These are phyloP conservation scores for Amphimedon queenslandica DNA, from an alignment of 37 sponge, comb jelly and placozoan species.

Conservation along the genomic window DNA sequence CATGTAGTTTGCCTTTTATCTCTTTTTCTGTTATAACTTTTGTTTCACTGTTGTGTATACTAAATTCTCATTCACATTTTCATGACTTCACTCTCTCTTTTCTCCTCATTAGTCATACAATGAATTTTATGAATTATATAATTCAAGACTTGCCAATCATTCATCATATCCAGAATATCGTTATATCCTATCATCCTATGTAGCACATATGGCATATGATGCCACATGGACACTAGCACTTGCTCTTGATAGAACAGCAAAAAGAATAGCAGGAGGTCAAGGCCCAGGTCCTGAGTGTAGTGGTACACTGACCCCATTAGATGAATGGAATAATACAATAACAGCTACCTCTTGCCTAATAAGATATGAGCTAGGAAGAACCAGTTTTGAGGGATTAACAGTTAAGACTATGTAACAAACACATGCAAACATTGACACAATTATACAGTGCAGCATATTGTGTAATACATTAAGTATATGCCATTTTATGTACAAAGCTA, in stretches of 20 bases:
- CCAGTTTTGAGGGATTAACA: conserved; percentile 27
- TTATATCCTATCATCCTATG: too few species aligned
- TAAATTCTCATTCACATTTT: too few species aligned
- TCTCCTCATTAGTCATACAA: not conserved
- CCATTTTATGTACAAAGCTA: too few species aligned
- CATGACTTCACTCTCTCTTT: too few species aligned
- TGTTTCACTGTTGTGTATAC: too few species aligned
- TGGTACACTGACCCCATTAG: conserved; percentile 10
- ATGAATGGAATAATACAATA: conserved; percentile 18
- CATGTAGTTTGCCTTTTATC: too few species aligned
- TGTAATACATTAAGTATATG: too few species aligned
- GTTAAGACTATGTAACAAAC: too few species aligned
- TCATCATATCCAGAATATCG: not conserved
- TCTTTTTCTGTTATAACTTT: too few species aligned
- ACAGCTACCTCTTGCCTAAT: conserved; percentile 26
- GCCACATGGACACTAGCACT: conserved; percentile 39
- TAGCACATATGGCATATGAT: conserved; percentile 21
- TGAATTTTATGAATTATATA: not conserved
- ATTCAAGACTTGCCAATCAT: not conserved
- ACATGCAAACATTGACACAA: too few species aligned
- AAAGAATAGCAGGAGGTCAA: not conserved
- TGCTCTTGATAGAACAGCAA: conserved; percentile 14
- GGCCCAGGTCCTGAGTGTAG: not conserved
- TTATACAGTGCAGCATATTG: too few species aligned
- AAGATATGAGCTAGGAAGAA: not conserved